Evolutionary conservation across 2,797 vertebrate genomes (phyloP).

Genomic region (Sciurus carolinensis): DNA sequence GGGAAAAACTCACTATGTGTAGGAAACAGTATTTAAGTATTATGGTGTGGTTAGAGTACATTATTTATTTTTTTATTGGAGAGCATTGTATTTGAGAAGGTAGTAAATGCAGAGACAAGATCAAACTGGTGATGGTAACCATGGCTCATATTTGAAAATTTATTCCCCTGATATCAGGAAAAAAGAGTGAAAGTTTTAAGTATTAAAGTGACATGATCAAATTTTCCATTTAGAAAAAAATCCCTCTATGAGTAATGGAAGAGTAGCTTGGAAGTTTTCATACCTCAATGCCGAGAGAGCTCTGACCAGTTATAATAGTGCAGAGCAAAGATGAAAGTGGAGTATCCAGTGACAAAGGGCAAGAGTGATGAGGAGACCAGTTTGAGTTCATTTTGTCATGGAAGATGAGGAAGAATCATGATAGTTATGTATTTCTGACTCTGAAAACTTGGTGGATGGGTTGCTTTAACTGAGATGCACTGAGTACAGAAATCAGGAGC

Average conservation of each 20-base stretch:
- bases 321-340: background rate
- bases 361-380: background rate
- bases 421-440: background rate
- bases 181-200: background rate
- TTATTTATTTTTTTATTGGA: background rate
- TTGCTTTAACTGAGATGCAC: background rate
- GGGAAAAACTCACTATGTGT: too few relatives aligned
- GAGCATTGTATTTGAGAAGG: background rate
- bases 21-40: background rate
- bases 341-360: background rate
- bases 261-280: background rate
- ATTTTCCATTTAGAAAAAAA: slow-evolving; percentile 1
- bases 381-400: background rate
- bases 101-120: slow-evolving; percentile 5
- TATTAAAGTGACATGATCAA: background rate
- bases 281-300: background rate
- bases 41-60: background rate
- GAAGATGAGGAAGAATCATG: background rate
- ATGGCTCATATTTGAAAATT: background rate
- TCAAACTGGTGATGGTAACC: background rate
- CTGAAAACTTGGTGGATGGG: background rate
- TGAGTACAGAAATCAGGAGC: background rate
- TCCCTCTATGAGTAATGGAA: background rate
- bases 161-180: background rate
- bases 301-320: background rate